Percentiles rank a stretch among this genome's conserved stretches.
These are phyloP conservation scores for Stomorhina lunata DNA, from an alignment of 2,888 invertebrate genomes.

Conservation along the genomic window DNA sequence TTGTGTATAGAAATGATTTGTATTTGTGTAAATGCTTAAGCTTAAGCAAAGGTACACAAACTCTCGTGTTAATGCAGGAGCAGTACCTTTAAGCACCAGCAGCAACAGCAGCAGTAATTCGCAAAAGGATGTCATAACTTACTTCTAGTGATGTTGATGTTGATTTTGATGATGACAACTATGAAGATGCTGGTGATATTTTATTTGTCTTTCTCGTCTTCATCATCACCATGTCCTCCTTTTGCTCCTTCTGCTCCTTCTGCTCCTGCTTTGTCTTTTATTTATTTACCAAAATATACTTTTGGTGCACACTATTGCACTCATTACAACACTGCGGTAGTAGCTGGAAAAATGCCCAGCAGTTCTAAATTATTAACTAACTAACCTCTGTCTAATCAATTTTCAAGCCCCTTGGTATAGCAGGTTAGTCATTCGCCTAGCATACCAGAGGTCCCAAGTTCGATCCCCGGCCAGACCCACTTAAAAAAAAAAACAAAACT, in stretches of 20 bases:
- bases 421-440: no score
- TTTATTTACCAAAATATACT: constrained; percentile 35
- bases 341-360: background rate
- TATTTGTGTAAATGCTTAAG: background rate
- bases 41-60: constrained; percentile 33
- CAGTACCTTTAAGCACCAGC: no score
- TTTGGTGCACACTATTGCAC: constrained; percentile 9
- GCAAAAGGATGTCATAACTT: constrained; percentile 44
- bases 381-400: no score
- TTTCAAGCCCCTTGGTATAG: no score
- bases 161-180: background rate
- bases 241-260: background rate
- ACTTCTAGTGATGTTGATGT: background rate
- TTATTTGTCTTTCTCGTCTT: constrained; percentile 39
- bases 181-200: constrained; percentile 40
- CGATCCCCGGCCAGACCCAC: no score
- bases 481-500: no score
- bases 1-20: background rate
- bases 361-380: no score
- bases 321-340: constrained; percentile 22
- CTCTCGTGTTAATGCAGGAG: no score
- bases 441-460: no score
- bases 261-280: constrained; percentile 23
- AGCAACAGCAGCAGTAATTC: constrained; percentile 40
- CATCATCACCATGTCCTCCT: background rate